A percentile compares a stretch with the other conserved stretches of the same genome.
Conservation (phyloP, 2,113 vertebrate genomes). For the Meriones unguiculatus region DNA sequence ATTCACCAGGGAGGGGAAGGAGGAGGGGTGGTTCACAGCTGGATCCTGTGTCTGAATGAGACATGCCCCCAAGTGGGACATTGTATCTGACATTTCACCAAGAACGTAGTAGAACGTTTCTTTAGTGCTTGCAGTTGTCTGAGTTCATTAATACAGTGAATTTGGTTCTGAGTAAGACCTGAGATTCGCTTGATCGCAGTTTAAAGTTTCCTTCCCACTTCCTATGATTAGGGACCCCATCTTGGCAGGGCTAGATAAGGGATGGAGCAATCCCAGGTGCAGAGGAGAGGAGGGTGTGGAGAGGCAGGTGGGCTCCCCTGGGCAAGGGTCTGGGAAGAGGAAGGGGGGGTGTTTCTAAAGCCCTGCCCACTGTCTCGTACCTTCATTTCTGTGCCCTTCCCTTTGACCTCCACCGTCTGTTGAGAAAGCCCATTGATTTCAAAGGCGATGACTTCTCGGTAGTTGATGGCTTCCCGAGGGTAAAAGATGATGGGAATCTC, state of each 20-base stretch:
- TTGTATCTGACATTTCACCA: neutral
- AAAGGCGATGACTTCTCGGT: slow-evolving; percentile 90
- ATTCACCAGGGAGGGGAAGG: neutral
- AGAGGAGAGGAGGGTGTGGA: neutral
- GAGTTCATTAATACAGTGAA: neutral
- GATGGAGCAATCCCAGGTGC: neutral
- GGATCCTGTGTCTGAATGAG: neutral
- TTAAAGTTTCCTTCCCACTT: neutral
- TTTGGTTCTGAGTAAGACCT: neutral
- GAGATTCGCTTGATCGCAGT: neutral
- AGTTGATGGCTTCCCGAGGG: slow-evolving; percentile 87
- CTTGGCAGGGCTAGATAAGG: neutral
- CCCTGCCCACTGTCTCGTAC: slow-evolving; percentile 79
- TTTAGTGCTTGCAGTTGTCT: neutral
- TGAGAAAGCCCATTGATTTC: slow-evolving; percentile 89
- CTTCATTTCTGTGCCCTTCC: slow-evolving; percentile 92
- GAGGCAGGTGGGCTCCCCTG: neutral
- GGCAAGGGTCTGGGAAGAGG: neutral
- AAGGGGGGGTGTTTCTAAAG: neutral
- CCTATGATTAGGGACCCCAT: neutral
- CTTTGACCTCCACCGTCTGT: slow-evolving; percentile 89
- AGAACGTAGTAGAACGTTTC: neutral
- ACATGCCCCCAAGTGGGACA: neutral
- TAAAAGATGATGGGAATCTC: slow-evolving; percentile 91
- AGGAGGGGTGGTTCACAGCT: neutral